A percentile compares a stretch with the other conserved stretches of the same genome.
phyloP scores from a whole-genome alignment of 2,797 vertebrate species.

The Nyctalus aviator region DNA sequence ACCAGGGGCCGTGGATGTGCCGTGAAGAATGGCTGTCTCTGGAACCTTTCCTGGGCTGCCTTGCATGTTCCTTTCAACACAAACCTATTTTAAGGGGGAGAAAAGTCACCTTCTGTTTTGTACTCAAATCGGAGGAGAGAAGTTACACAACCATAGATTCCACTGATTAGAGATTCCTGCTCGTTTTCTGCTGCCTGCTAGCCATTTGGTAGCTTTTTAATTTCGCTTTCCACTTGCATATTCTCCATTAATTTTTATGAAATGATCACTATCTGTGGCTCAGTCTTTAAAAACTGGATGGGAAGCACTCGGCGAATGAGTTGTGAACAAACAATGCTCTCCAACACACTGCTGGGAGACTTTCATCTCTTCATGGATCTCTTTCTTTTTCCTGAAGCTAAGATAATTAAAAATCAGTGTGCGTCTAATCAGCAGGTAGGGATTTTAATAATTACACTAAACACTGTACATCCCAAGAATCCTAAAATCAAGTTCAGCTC shows the following conservation, averaged over 20 bases:
- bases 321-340: constrained; percentile 74
- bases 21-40: constrained; percentile 66
- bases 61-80: constrained; percentile 74
- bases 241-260: constrained; percentile 86
- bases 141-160: constrained; percentile 81
- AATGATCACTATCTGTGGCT: constrained; percentile 81
- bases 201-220: constrained; percentile 79
- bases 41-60: constrained; percentile 62
- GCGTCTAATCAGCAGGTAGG: constrained; percentile 65
- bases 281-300: constrained; percentile 82
- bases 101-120: constrained; percentile 79
- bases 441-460: constrained; percentile 69
- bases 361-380: constrained; percentile 61
- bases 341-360: constrained; percentile 46
- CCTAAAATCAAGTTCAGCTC: constrained; percentile 4
- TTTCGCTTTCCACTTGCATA: constrained; percentile 68
- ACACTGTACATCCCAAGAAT: neutral
- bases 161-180: constrained; percentile 73
- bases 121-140: constrained; percentile 78
- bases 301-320: constrained; percentile 76
- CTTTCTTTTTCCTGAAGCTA: constrained; percentile 23
- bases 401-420: constrained; percentile 69
- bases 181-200: constrained; percentile 77
- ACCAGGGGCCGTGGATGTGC: constrained; percentile 43
- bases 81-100: constrained; percentile 74